Conservation (phyloP, 2,888 invertebrate species). For the Sarcophaga carnaria region DNA sequence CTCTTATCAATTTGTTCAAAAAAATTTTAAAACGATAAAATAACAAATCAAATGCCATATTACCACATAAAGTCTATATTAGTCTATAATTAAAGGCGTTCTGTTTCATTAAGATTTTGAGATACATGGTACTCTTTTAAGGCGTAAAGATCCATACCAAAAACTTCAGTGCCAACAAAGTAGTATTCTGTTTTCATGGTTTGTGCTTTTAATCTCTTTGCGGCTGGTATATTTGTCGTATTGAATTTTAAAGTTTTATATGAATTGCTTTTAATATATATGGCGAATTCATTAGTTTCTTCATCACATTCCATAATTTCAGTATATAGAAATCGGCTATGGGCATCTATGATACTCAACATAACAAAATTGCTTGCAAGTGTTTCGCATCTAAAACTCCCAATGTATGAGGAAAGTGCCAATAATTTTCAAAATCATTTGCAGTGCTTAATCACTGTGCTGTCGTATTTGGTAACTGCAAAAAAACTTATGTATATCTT, state of each 20-base stretch:
- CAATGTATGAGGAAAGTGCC: constrained; percentile 48
- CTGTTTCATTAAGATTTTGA: constrained; percentile 4
- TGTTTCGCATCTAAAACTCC: constrained; percentile 35
- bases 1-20: too few species aligned
- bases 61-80: constrained; percentile 26
- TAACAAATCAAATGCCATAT: constrained; percentile 56
- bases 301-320: background rate
- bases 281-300: background rate
- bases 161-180: too few species aligned
- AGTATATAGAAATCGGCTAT: too few species aligned
- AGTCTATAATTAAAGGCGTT: constrained; percentile 47
- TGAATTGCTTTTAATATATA: constrained; percentile 23
- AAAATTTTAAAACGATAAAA: constrained; percentile 26
- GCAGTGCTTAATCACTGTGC: background rate
- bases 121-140: constrained; percentile 14
- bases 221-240: constrained; percentile 14
- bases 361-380: background rate
- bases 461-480: too few species aligned
- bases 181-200: too few species aligned
- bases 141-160: constrained; percentile 21
- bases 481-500: too few species aligned
- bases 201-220: too few species aligned
- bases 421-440: constrained; percentile 42
- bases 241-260: constrained; percentile 20
- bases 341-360: constrained; percentile 34